phyloP scores from a whole-genome alignment of 2,113 vertebrate species.

The Leptosomus discolor region DNA sequence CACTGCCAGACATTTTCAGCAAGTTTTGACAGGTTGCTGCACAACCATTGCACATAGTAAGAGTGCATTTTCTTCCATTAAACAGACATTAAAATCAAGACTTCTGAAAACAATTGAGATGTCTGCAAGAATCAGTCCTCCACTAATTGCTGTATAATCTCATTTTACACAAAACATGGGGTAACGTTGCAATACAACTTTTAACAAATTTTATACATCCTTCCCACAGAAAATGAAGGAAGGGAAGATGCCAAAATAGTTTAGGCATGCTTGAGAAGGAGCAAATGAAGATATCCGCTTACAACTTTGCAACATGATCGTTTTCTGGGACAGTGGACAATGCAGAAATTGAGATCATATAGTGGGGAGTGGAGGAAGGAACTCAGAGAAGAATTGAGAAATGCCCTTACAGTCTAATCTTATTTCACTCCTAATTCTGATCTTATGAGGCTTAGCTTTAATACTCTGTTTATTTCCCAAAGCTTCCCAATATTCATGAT shows the following conservation, averaged over 20 bases:
- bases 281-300: background rate
- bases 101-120: background rate
- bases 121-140: background rate
- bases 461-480: background rate
- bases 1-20: background rate
- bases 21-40: background rate
- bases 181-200: background rate
- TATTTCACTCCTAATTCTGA: background rate
- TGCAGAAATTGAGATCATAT: background rate
- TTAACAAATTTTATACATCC: background rate
- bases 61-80: background rate
- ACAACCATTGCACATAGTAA: background rate
- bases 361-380: rapidly evolving
- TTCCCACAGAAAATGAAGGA: background rate
- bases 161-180: background rate
- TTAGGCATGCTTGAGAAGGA: background rate
- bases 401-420: background rate
- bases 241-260: background rate
- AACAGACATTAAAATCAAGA: background rate
- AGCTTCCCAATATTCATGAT: background rate
- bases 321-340: background rate
- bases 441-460: background rate
- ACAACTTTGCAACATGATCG: background rate
- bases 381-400: background rate
- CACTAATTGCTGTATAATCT: background rate